Evolutionary conservation across 2,797 vertebrate species (phyloP).

Genomic region (Semotilus atromaculatus): DNA sequence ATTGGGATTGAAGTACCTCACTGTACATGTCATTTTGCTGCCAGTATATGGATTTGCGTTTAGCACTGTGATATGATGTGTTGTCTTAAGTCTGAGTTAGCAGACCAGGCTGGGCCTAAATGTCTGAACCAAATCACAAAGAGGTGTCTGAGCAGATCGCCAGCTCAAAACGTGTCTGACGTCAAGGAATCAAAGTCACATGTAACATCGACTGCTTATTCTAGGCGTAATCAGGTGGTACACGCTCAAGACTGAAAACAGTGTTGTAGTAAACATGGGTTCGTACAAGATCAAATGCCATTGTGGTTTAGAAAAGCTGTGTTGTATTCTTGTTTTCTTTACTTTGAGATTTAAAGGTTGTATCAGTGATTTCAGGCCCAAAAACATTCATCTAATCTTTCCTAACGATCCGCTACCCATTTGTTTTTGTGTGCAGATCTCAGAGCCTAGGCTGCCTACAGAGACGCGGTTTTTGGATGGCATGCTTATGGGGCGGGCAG

Average conservation of each 20-base stretch:
- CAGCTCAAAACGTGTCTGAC: background rate
- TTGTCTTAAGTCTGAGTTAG: conserved; percentile 50
- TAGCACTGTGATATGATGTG: conserved; percentile 73
- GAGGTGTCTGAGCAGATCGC: background rate
- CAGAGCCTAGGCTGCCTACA: no score
- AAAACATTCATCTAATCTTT: no score
- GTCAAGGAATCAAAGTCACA: background rate
- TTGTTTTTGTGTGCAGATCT: no score
- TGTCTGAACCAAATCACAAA: conserved; percentile 20
- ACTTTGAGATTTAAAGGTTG: background rate
- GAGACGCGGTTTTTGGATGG: no score
- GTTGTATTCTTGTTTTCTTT: background rate
- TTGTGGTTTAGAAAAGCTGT: background rate
- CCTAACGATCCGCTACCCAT: no score
- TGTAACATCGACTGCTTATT: background rate
- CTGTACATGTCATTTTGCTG: conserved; percentile 47
- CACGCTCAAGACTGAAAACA: background rate
- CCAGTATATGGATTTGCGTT: conserved; percentile 62
- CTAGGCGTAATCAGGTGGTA: background rate
- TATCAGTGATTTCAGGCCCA: no score
- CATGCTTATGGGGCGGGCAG: no score
- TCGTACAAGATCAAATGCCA: background rate
- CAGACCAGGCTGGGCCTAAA: conserved; percentile 34
- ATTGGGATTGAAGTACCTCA: background rate
- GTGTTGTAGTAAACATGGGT: background rate